Percentiles rank a stretch among this genome's conserved stretches.
Conservation (phyloP, 2,797 vertebrate species). For the Hapalemur alaotrensis region DNA sequence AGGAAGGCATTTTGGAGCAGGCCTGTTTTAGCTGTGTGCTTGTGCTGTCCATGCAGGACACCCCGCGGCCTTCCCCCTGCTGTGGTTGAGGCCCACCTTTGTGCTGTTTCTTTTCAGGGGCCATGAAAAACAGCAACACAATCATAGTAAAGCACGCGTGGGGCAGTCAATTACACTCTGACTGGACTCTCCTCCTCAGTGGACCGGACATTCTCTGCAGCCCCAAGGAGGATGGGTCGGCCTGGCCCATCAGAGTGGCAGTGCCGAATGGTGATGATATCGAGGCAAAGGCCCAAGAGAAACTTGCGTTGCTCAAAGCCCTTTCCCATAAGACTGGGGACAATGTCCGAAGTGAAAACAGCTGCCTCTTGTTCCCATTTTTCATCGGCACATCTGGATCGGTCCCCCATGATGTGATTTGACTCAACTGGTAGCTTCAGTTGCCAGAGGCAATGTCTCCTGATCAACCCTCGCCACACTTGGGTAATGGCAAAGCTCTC, state of each 20-base stretch:
- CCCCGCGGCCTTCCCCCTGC: neutral
- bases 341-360: constrained; percentile 64
- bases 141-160: constrained; percentile 51
- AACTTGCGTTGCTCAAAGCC: constrained; percentile 63
- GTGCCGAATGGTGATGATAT: constrained; percentile 41
- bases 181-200: constrained; percentile 64
- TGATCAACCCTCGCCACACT: neutral
- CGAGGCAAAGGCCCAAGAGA: constrained; percentile 66
- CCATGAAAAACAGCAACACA: constrained; percentile 67
- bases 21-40: neutral
- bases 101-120: constrained; percentile 74
- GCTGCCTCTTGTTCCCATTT: constrained; percentile 68
- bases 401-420: constrained; percentile 31
- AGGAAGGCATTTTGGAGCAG: neutral
- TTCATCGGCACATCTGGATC: constrained; percentile 65
- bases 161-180: constrained; percentile 46
- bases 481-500: neutral
- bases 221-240: constrained; percentile 54
- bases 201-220: constrained; percentile 63
- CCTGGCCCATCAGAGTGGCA: constrained; percentile 52
- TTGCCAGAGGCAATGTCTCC: neutral
- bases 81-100: constrained; percentile 56
- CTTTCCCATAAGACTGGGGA: constrained; percentile 58
- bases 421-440: constrained; percentile 11
- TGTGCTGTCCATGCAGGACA: neutral